Evolutionary conservation across 2,888 invertebrate genomes (phyloP).

Genomic region (Ischnura elegans): DNA sequence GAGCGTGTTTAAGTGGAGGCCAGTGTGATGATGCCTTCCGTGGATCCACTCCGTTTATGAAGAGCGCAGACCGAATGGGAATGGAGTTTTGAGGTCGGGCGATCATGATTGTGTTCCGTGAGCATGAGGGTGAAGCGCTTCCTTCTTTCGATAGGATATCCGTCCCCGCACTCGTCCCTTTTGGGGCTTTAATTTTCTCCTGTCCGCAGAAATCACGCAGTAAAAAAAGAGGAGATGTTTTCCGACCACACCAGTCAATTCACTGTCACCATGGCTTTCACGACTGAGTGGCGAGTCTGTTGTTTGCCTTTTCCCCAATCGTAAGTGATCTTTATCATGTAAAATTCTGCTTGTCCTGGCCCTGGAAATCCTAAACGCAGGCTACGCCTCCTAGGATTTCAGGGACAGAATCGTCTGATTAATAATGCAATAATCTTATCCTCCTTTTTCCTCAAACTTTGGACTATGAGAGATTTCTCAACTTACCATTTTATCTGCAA

Average conservation of each 20-base stretch:
- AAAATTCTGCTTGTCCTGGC: too few relatives aligned
- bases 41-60: neutral
- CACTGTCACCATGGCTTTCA: conserved; percentile 11
- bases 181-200: neutral
- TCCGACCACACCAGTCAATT: conserved; percentile 36
- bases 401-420: too few relatives aligned
- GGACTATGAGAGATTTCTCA: too few relatives aligned
- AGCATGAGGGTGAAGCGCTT: neutral
- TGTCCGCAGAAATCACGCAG: neutral
- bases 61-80: neutral
- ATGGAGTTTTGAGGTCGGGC: neutral
- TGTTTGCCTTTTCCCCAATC: neutral
- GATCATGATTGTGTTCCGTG: neutral
- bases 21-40: neutral
- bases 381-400: too few relatives aligned
- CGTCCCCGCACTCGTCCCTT: neutral
- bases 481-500: too few relatives aligned
- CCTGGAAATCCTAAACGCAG: too few relatives aligned
- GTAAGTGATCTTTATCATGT: too few relatives aligned
- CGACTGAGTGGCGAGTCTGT: neutral
- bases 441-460: too few relatives aligned
- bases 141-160: neutral
- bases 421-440: too few relatives aligned
- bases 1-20: conserved; percentile 39
- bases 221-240: conserved; percentile 53